phyloP scores from a whole-genome alignment of 2,113 vertebrate genomes.

The Illadopsis cleaveri region DNA sequence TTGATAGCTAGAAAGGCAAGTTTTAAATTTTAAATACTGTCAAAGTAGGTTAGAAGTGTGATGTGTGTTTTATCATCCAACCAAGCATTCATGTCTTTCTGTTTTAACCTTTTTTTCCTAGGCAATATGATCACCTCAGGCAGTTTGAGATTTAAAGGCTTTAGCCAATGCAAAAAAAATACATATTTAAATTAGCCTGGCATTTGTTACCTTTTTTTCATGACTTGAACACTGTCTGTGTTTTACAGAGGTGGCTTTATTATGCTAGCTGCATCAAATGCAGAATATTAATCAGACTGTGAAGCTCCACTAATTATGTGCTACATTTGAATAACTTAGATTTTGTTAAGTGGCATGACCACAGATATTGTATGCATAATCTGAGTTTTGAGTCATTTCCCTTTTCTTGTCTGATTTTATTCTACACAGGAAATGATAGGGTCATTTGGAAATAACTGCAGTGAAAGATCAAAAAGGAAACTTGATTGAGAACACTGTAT shows the following conservation, averaged over 20 bases:
- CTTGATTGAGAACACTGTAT: slow-evolving; percentile 36
- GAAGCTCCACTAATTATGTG: slow-evolving; percentile 16
- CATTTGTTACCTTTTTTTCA: background rate
- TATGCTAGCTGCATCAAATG: background rate
- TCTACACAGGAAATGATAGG: slow-evolving; percentile 51
- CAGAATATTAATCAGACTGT: slow-evolving; percentile 34
- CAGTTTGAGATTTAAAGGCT: slow-evolving; percentile 35
- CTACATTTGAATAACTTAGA: slow-evolving; percentile 25
- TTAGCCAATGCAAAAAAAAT: background rate
- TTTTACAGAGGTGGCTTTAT: slow-evolving; percentile 29
- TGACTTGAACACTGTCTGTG: background rate
- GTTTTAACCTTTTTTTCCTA: slow-evolving; percentile 22
- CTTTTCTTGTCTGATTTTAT: slow-evolving; percentile 56
- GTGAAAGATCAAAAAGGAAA: slow-evolving; percentile 59
- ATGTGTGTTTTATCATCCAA: slow-evolving; percentile 37
- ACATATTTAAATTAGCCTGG: background rate
- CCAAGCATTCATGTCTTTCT: slow-evolving; percentile 14
- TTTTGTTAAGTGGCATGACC: background rate
- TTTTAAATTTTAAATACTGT: slow-evolving; percentile 58
- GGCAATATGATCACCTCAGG: slow-evolving; percentile 12
- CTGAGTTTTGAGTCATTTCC: slow-evolving; percentile 52
- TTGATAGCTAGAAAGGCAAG: slow-evolving; percentile 32
- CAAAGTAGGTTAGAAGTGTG: slow-evolving; percentile 39
- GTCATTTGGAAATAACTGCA: slow-evolving; percentile 54
- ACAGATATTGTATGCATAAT: slow-evolving; percentile 46